These are phyloP conservation scores for Leptosomus discolor DNA, from an alignment of 2,113 vertebrate species.

Conservation along the genomic window DNA sequence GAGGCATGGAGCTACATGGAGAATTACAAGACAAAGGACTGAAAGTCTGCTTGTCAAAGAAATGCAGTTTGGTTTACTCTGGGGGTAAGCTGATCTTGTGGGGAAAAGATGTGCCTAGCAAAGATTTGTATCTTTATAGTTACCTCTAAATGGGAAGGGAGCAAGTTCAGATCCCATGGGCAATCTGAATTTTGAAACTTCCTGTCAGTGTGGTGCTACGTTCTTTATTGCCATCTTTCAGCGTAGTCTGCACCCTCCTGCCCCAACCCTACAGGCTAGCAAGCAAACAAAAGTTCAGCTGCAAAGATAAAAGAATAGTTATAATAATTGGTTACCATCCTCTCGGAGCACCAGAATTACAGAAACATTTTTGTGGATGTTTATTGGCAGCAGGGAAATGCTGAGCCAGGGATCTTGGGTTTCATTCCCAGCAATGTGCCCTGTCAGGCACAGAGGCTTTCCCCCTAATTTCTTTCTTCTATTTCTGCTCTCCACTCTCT, in stretches of 20 bases:
- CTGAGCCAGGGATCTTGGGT: not conserved
- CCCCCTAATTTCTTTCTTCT: not conserved
- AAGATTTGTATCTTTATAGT: constrained; percentile 17
- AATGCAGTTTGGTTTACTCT: constrained; percentile 1
- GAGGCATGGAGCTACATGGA: not conserved
- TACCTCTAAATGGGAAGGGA: not conserved
- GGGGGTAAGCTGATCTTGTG: not conserved
- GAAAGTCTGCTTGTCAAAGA: constrained; percentile 19
- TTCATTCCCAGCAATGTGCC: not conserved
- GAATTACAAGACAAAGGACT: not conserved
- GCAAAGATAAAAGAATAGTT: constrained; percentile 13
- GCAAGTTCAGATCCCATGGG: constrained; percentile 34
- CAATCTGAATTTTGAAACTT: constrained; percentile 33
- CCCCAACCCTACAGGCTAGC: not conserved
- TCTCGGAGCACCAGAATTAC: not conserved
- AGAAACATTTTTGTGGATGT: constrained; percentile 1
- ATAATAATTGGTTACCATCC: not conserved
- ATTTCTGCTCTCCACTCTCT: not conserved
- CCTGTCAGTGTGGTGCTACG: rapidly evolving
- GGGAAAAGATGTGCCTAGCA: not conserved
- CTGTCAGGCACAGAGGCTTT: not conserved
- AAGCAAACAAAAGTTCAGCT: not conserved
- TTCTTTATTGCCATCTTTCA: not conserved
- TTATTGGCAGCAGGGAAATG: not conserved
- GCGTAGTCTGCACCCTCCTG: not conserved